Evolutionary conservation across 2,113 vertebrate genomes (phyloP), one percentile per base, ranked within the genome.

Genomic region (Typhlomys cinereus): DNA sequence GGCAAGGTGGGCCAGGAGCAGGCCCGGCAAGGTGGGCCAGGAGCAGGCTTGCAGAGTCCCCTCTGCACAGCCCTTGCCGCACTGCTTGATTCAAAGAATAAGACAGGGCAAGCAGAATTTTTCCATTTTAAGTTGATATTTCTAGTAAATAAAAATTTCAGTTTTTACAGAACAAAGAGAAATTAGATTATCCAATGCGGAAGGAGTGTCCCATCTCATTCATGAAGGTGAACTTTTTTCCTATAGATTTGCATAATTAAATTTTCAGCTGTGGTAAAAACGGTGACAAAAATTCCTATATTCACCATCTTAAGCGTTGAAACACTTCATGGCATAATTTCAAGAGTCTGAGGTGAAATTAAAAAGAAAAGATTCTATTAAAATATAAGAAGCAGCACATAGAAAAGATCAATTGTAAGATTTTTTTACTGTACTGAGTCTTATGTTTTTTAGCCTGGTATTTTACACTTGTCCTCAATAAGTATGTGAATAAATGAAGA

Each of bases 271-370:
- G n/a, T n/a, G n/a, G n/a, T n/a, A n/a, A n/a, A n/a, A n/a, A n/a
- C n/a, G n/a, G n/a, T n/a, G n/a, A n/a, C n/a, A n/a, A n/a, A n/a
- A n/a, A n/a, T n/a, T n/a, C n/a, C n/a, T n/a, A n/a, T n/a, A n/a
- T n/a, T n/a, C n/a, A n/a, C n/a, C n/a, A n/a, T n/a, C n/a, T n/a
- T n/a, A n/a, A n/a, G n/a, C n/a, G n/a, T n/a, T n/a, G n/a, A n/a
- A n/a, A n/a, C n/a, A n/a, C n/a, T n/a, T n/a, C n/a, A n/a, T n/a
- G n/a, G n/a, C n/a, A n/a, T n/a, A n/a, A n/a, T n/a, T n/a, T n/a
- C n/a, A 90, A 69, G 46, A 44, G 52, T 94, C 82, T 86, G 31
- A 89, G 85, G 50, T 31, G 88, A 50, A 61, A 84, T 80, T 31
- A 89, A 31, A 88, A 84, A 62, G 52, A 88, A 64, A 64, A 76